phyloP scores from a whole-genome alignment of 2,888 invertebrate species.

The Mongoloraphidia duomilia region DNA sequence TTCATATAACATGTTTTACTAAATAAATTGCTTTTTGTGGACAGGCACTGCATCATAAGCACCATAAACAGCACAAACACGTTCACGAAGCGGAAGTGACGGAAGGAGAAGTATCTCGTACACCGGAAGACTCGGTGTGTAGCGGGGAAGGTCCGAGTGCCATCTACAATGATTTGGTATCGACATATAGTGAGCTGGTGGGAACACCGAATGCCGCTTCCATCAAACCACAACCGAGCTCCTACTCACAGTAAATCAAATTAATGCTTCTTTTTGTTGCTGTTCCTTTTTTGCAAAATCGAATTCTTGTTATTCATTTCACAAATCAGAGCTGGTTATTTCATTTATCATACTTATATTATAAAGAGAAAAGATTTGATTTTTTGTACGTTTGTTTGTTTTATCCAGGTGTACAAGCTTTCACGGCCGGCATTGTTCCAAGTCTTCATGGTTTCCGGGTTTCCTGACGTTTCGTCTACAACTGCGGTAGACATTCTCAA shows the following conservation, averaged over 20 bases:
- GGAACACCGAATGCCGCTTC: conserved; percentile 4
- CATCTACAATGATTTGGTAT: conserved; percentile 42
- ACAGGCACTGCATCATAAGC: conserved; percentile 32
- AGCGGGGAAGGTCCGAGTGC: conserved; percentile 72
- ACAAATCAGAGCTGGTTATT: too few species aligned
- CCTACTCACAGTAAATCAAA: background rate
- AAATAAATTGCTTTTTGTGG: background rate
- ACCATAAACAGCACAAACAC: conserved; percentile 38
- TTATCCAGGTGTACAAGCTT: too few species aligned
- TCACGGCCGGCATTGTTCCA: too few species aligned
- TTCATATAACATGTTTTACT: background rate
- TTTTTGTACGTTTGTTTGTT: too few species aligned
- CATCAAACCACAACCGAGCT: conserved; percentile 1
- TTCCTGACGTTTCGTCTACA: too few species aligned
- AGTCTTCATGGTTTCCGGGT: too few species aligned
- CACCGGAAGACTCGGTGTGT: conserved; percentile 84
- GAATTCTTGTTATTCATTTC: too few species aligned
- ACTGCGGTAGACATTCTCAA: too few species aligned
- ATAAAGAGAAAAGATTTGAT: too few species aligned
- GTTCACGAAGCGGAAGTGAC: conserved; percentile 49
- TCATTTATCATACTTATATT: too few species aligned
- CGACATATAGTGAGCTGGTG: conserved; percentile 13
- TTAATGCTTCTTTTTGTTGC: too few species aligned
- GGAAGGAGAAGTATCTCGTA: conserved; percentile 68
- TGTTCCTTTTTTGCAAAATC: too few species aligned